Base-by-base conservation (phyloP, 2,888 invertebrate genomes). In the Cantharis lateralis region DNA sequence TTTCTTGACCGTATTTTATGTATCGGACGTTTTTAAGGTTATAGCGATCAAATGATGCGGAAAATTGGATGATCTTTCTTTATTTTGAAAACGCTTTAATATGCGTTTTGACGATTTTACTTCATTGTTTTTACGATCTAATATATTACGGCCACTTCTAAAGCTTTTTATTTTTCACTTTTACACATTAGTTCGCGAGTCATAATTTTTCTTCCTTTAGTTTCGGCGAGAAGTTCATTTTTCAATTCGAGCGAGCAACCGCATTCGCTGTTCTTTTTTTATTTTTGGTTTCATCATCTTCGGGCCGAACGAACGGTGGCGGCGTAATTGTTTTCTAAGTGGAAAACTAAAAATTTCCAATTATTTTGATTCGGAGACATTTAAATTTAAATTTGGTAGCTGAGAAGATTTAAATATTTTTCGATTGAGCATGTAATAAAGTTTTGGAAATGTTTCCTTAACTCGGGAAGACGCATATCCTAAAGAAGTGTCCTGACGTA, bases 1-100 rank as follows among this genome's bases (percentile, higher is more conserved):
- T 85, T 84, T 82, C 82, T 83, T 81, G 83, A 81, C 82, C 82
- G 82, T 85, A 84, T 85, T 79, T 81, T 80, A 77, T 75, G 75
- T 74, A 75, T 75, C 75, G 76, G 83, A 83, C 84, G 82, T 82
- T 84, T 84, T 83, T 84, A 83, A 82, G 82, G 84, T 83, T 84
- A 83, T 84, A 80, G 84, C 74, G 78, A 74, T 74, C 83, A 84
- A 84, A 84, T 84, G 84, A 84, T 75, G 79, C 78, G 82, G 83
- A 83, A 84, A 83, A 84, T 83, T 82, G 82, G 76, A 80, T 80
- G 75, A 77, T 79, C 78, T 76, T 72, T 70, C 74, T 73, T 75
- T 74, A 75, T 80, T 79, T 79, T 77, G 64, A 74, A 78, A 78
- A 76, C 69, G 79, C 78, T 78, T 79, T 80, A 78, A 78, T 81